Conservation (phyloP, 2,797 vertebrate genomes). For the Epinephelus coioides region DNA sequence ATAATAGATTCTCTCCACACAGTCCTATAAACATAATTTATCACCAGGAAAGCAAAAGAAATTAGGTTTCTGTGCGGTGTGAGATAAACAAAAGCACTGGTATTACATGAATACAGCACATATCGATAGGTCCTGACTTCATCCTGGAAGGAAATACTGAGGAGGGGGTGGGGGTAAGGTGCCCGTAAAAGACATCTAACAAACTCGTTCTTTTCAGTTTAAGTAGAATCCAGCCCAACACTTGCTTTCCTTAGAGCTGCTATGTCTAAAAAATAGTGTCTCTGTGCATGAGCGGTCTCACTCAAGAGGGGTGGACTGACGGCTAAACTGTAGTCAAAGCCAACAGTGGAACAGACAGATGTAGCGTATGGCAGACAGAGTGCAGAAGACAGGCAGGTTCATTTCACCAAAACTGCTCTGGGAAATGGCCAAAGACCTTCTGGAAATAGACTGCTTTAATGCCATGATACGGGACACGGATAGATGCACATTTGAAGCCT, state of each 20-base stretch:
- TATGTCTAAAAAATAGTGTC: slow-evolving; percentile 13
- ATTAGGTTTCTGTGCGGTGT: slow-evolving; percentile 50
- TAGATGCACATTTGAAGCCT: slow-evolving; percentile 39
- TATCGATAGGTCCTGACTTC: slow-evolving; percentile 61
- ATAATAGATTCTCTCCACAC: slow-evolving; percentile 67
- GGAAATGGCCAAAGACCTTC: slow-evolving; percentile 21
- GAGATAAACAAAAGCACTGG: slow-evolving; percentile 63
- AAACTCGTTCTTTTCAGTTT: slow-evolving; percentile 33
- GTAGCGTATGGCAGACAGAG: slow-evolving; percentile 17
- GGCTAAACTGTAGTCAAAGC: slow-evolving; percentile 43
- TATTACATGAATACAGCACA: slow-evolving; percentile 56
- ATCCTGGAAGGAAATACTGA: slow-evolving; percentile 40
- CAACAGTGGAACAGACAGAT: slow-evolving; percentile 35
- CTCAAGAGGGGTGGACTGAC: slow-evolving; percentile 42
- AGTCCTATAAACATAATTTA: slow-evolving; percentile 74
- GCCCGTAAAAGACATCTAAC: slow-evolving; percentile 18
- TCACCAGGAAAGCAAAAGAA: slow-evolving; percentile 68
- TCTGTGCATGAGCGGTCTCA: slow-evolving; percentile 41
- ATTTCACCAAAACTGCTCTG: slow-evolving; percentile 3
- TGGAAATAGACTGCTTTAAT: slow-evolving; percentile 31
- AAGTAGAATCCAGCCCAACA: slow-evolving; percentile 20
- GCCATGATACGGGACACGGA: slow-evolving; percentile 11
- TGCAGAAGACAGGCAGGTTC: slow-evolving; percentile 20
- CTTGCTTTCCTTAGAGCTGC: slow-evolving; percentile 22
- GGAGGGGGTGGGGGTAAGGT: not conserved